These are phyloP conservation scores for Machaerirhynchus nigripectus DNA, from an alignment of 2,113 vertebrate genomes.

Conservation along the genomic window DNA sequence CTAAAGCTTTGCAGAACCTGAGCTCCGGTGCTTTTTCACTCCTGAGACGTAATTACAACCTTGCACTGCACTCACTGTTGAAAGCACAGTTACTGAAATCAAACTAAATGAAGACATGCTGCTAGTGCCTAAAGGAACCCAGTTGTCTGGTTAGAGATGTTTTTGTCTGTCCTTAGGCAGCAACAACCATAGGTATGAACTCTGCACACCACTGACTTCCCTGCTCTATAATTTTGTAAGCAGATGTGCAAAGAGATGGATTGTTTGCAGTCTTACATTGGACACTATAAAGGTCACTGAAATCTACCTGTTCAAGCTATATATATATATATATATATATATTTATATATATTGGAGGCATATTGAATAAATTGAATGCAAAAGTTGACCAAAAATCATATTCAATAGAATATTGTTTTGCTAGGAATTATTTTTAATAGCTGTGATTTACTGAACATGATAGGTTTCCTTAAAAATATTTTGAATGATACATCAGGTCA, in stretches of 20 bases:
- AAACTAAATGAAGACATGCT: constrained; percentile 36
- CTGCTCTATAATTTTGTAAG: background rate
- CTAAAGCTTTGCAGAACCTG: background rate
- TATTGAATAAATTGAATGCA: background rate
- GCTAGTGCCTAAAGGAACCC: constrained; percentile 13
- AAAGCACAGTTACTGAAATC: constrained; percentile 40
- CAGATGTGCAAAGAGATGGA: background rate
- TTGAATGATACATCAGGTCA: constrained; percentile 12
- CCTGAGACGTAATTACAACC: constrained; percentile 2
- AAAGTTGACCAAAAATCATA: background rate
- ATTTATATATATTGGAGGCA: background rate
- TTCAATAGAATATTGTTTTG: background rate
- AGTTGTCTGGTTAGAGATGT: constrained; percentile 1
- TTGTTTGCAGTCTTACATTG: background rate
- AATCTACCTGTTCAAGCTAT: background rate
- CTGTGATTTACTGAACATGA: background rate
- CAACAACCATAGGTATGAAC: background rate
- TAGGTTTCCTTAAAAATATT: constrained; percentile 27
- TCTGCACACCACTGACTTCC: background rate
- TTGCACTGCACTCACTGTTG: background rate
- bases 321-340: background rate
- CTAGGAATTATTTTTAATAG: background rate
- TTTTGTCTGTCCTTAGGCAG: background rate
- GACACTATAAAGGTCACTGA: background rate
- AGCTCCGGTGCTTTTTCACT: background rate